Percentiles rank a stretch among this genome's conserved stretches.
phyloP scores from a whole-genome alignment of 2,797 vertebrate genomes.

The Pseudocheirus occidentalis region DNA sequence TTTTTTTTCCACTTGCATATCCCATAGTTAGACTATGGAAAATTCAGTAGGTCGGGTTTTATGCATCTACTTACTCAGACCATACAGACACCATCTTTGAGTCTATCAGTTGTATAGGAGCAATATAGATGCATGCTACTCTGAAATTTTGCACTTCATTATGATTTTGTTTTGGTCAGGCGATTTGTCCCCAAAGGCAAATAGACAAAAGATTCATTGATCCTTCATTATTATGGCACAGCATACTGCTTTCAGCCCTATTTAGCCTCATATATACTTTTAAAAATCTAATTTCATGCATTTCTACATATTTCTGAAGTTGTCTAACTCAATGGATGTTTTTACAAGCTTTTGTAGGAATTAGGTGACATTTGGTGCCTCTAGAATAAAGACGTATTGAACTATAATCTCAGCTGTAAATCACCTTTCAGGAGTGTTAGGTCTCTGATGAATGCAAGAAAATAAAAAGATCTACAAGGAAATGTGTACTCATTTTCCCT shows the following conservation, averaged over 20 bases:
- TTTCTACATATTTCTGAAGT: background rate
- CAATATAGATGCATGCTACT: background rate
- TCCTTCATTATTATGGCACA: background rate
- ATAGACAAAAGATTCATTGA: conserved; percentile 21
- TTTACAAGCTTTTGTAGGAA: conserved; percentile 18
- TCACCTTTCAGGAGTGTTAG: background rate
- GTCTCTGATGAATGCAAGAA: conserved; percentile 10
- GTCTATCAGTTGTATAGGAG: background rate
- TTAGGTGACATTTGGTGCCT: background rate
- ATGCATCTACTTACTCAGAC: background rate
- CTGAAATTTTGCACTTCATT: background rate
- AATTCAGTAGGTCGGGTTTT: background rate
- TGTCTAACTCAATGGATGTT: background rate
- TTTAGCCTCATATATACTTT: conserved; percentile 3
- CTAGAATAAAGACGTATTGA: background rate
- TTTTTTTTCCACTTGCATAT: background rate
- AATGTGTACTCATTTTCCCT: conserved; percentile 2
- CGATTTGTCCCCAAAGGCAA: background rate
- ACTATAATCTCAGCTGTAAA: background rate
- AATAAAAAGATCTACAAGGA: too few relatives aligned
- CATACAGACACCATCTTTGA: background rate
- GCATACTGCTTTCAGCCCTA: background rate
- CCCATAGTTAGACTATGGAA: background rate
- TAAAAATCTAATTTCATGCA: background rate
- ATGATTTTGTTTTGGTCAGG: conserved; percentile 22